Base-by-base conservation (phyloP, 2,797 vertebrate genomes). In the Semaprochilodus insignis region DNA sequence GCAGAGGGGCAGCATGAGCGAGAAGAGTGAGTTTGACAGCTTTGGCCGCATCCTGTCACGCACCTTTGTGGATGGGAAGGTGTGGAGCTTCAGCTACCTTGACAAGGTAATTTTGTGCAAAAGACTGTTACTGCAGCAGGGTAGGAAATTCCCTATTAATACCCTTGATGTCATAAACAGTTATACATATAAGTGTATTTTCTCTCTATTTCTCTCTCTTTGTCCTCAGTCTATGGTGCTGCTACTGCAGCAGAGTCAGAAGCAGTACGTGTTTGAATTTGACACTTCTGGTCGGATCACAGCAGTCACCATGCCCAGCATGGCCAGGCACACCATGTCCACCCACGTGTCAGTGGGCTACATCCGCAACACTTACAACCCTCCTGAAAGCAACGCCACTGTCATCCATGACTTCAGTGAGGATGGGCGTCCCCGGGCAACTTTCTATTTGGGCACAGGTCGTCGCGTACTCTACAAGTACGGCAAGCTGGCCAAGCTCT, bases 41-140 rank as follows among this genome's bases (percentile, higher is more conserved):
- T 95, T 96, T 54, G 96, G 96, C 74, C 94, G 96, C 73, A 93
- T 97, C 15, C 67, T 95, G 74, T 96, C 96, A 0, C 95, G 96
- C 78, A 93, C 96, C 88, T 97, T 97, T 73, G 94, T 96, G 0
- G 96, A 97, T 1, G 96, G 96, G n/a, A 96, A 96, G 73, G 94
- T 96, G 10, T 97, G 96, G 96, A 97, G 95, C 90, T 97, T 96
- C 89, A 96, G 96, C 85, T 97, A 97, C 82, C 92, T 96, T 14
- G 96, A 97, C 88, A 96, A 96, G 83, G 96, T 97, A 91, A 84
- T 92, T 91, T 77, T 52, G 31, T 31, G 31, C 31, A 31, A 31
- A 31, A 31, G 31, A 31, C 31, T 31, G n/a, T n/a, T 40, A 31
- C 31, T 31, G 31, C 31, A 31, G 31, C 31, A 31, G 1, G 31